These are phyloP conservation scores for Herpailurus yagouaroundi DNA, from an alignment of 2,113 vertebrate species.

Conservation along the genomic window DNA sequence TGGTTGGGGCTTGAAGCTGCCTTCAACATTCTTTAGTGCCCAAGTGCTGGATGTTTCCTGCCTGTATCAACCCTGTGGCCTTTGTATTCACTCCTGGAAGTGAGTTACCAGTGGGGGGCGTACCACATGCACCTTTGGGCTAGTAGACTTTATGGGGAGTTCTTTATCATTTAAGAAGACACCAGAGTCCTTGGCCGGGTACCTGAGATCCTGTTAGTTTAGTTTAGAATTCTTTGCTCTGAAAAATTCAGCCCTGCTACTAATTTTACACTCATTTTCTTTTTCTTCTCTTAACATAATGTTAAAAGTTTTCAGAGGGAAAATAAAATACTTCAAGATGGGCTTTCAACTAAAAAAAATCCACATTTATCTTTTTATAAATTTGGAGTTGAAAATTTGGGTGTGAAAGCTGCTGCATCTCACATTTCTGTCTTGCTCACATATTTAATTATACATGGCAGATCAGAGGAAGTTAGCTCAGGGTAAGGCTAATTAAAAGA, in stretches of 20 bases:
- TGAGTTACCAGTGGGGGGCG: accelerated
- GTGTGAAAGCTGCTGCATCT: conserved; percentile 73
- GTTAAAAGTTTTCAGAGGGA: conserved; percentile 64
- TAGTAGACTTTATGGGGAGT: accelerated
- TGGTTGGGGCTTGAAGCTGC: background rate
- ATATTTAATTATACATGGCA: conserved; percentile 80
- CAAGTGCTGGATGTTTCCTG: background rate
- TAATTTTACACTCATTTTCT: background rate
- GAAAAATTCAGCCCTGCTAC: background rate
- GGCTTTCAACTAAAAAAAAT: conserved; percentile 65
- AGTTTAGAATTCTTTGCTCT: background rate
- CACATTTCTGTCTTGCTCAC: conserved; percentile 76
- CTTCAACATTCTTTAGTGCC: background rate
- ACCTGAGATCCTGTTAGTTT: background rate
- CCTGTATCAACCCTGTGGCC: accelerated
- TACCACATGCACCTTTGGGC: accelerated
- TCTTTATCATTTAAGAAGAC: background rate
- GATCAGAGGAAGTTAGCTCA: conserved; percentile 66
- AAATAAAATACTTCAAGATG: conserved; percentile 55
- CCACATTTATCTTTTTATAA: conserved; percentile 57
- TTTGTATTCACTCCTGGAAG: background rate
- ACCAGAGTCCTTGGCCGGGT: background rate
- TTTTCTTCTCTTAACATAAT: conserved; percentile 25
- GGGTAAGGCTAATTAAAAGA: conserved; percentile 73
- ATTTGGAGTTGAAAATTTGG: conserved; percentile 73